Evolutionary conservation across 2,113 vertebrate species (phyloP).

Genomic region (Hystrix brachyura): DNA sequence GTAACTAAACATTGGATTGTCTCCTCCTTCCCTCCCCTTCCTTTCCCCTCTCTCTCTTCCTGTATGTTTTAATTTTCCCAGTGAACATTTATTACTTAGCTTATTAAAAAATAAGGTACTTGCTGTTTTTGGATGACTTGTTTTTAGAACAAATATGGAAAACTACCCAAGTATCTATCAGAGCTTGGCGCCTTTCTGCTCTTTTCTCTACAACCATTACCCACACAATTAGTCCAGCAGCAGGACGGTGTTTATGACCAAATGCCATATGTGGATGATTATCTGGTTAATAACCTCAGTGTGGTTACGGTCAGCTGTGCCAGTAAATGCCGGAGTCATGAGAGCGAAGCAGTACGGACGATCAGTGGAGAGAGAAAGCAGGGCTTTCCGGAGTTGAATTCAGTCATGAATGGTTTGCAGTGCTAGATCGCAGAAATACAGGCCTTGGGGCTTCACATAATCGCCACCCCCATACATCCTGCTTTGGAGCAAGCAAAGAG

Average conservation of each 20-base stretch:
- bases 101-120: slow-evolving; percentile 33
- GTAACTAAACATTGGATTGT: no score
- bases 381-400: background rate
- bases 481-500: background rate
- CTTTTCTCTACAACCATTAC: accelerated
- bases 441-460: accelerated
- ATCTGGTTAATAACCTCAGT: background rate
- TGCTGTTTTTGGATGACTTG: background rate
- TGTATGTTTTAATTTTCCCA: background rate
- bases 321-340: background rate
- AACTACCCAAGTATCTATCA: background rate
- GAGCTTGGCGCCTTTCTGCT: background rate
- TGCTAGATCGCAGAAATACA: background rate
- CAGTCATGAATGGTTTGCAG: background rate
- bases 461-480: background rate
- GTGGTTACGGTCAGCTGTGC: background rate
- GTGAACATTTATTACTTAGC: background rate
- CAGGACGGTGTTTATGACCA: background rate
- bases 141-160: background rate
- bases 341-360: background rate
- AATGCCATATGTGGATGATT: background rate
- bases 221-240: background rate
- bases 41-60: background rate
- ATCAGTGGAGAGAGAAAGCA: background rate
- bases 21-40: no score